These are phyloP conservation scores for Drosophila buzzatii DNA, from an alignment of 2,888 invertebrate genomes.

Conservation along the genomic window DNA sequence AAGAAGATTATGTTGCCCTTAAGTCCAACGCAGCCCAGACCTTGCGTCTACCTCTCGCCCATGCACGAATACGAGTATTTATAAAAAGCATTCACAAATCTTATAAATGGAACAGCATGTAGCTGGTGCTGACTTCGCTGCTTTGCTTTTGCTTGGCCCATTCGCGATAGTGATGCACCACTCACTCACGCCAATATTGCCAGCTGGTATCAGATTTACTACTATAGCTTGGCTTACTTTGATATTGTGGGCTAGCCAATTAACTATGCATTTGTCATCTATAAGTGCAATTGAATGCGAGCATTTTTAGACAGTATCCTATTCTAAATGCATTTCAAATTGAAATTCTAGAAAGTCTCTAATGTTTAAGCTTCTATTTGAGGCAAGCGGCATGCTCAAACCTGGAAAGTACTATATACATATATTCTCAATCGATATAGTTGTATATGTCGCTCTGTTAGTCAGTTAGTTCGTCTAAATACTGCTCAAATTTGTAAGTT, in stretches of 20 bases:
- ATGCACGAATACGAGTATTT: conserved; percentile 51
- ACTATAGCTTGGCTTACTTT: neutral
- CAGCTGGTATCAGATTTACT: neutral
- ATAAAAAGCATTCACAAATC: conserved; percentile 78
- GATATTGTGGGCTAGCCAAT: neutral
- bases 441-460: too few relatives aligned
- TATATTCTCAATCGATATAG: too few relatives aligned
- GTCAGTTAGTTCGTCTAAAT: too few relatives aligned
- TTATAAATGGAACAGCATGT: conserved; percentile 77
- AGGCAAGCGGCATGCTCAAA: neutral
- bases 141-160: conserved; percentile 24
- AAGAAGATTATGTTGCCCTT: conserved; percentile 48
- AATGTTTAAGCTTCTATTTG: neutral
- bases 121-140: conserved; percentile 39
- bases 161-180: conserved; percentile 52
- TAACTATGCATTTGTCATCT: neutral
- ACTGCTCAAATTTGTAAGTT: neutral
- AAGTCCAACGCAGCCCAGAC: conserved; percentile 35
- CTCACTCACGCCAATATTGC: conserved; percentile 36
- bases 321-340: neutral
- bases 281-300: neutral
- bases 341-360: neutral
- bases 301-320: neutral
- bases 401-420: too few relatives aligned
- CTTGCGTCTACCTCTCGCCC: conserved; percentile 28